phyloP scores from a whole-genome alignment of 2,888 invertebrate genomes.

The Odontocolon sp. region DNA sequence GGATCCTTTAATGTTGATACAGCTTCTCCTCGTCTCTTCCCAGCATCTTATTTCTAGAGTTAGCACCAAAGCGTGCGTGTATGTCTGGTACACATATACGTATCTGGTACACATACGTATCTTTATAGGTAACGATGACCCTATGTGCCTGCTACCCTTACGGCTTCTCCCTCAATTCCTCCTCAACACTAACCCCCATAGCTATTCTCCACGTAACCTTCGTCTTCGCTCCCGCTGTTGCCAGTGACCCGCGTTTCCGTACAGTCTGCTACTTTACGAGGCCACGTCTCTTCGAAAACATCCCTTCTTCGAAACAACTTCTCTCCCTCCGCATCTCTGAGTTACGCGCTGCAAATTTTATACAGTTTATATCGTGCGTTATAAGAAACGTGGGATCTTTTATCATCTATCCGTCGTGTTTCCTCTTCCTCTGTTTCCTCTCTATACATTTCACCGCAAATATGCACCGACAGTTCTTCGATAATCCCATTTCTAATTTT shows the following conservation, averaged over 20 bases:
- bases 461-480: conserved; percentile 5
- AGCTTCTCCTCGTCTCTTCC: neutral
- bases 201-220: conserved; percentile 2
- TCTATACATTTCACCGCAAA: conserved; percentile 20
- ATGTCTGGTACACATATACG: too few species aligned
- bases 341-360: conserved; percentile 47
- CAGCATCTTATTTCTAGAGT: too few species aligned
- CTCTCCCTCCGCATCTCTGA: neutral
- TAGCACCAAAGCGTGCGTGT: too few species aligned
- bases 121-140: conserved; percentile 13
- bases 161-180: conserved; percentile 20
- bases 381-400: conserved; percentile 29
- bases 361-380: conserved; percentile 47
- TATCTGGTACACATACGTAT: too few species aligned
- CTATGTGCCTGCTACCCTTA: too few species aligned
- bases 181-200: conserved; percentile 29
- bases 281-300: conserved; percentile 41
- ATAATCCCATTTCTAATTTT: conserved; percentile 43
- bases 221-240: neutral
- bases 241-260: conserved; percentile 34
- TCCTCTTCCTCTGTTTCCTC: conserved; percentile 27
- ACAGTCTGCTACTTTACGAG: conserved; percentile 47
- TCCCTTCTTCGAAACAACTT: conserved; percentile 8
- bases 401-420: conserved; percentile 27
- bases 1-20: neutral